Percentiles rank a stretch among this genome's conserved stretches.
Evolutionary conservation across 2,888 invertebrate species (phyloP).

Genomic region (Pachliopta kotzebuea): DNA sequence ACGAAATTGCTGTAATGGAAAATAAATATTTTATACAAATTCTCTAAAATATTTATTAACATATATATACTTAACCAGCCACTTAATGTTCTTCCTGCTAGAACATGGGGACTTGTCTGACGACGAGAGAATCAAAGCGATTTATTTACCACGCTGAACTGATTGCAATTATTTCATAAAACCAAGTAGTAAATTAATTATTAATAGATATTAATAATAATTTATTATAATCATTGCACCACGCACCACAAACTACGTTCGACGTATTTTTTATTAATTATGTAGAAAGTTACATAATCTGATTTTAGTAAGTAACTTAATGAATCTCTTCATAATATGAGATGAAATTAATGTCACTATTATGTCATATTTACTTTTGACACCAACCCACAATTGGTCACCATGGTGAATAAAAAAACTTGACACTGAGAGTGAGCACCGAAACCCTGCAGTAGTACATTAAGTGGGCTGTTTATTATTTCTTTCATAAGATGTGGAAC

Average conservation of each 20-base stretch:
- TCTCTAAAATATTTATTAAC: neutral
- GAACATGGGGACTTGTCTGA: too few relatives aligned
- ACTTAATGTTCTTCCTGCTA: too few relatives aligned
- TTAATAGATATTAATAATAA: neutral
- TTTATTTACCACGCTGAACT: too few relatives aligned
- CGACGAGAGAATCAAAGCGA: too few relatives aligned
- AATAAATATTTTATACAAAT: neutral
- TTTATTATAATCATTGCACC: neutral
- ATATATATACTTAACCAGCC: too few relatives aligned
- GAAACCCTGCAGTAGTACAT: too few relatives aligned
- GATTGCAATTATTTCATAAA: neutral
- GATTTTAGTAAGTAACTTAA: neutral
- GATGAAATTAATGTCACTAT: neutral
- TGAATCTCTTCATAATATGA: neutral
- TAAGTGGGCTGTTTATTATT: too few relatives aligned
- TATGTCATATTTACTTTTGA: neutral
- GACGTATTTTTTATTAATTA: neutral
- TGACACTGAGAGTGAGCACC: too few relatives aligned
- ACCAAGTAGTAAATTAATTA: neutral
- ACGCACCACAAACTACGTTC: neutral
- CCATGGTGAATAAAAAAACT: too few relatives aligned
- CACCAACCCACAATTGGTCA: too few relatives aligned
- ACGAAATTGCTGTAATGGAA: neutral
- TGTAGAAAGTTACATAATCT: neutral
- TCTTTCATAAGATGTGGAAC: neutral